Evolutionary conservation across 1,140 invertebrate species (phyloP), one percentile per base, ranked within the genome.

Genomic region (Drosophila tani): DNA sequence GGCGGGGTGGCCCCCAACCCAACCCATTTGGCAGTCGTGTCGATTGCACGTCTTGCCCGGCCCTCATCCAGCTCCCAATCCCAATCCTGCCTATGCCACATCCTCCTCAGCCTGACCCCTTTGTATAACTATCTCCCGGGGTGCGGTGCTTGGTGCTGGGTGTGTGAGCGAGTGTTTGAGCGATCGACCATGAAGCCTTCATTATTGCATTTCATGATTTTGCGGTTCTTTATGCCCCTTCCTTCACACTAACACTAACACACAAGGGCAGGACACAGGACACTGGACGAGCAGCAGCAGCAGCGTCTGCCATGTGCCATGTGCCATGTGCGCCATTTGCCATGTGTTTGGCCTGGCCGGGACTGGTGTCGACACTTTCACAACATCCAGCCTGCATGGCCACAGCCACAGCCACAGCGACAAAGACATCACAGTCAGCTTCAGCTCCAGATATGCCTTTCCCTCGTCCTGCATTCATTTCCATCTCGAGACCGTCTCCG

Each of bases 181-280:
- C 85, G 85, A 90, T 90, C 85, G 85, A 90, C 85, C 85, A 90
- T 90, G 86, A 90, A 79, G 85, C 85, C 85, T 90, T 90, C 85
- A 90, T 90, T 90, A 90, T 90, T 90, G 85, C 85, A 90, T 90
- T 90, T 85, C 78, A 90, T 90, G 85, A 90, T 90, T 90, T 90
- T 90, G 85, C 81, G 85, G 85, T 90, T 90, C 85, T 90, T 90
- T 90, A 90, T 90, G 85, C 85, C 75, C 68, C 50, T 74, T 84
- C 74, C 74, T 81, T 75, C 63, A 75, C 63, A 86, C 71, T 47
- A 41, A 27, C 41, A 68, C 32, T 24, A 24, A 27, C 35, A 38
- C 40, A 11, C 35, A n/a, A 38, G n/a, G 27, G 17, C 40, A 55
- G 71, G 57, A 47, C 50, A 70, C 17, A 59, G 66, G 38, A 60